These are phyloP conservation scores for Sparus aurata DNA, from an alignment of 2,797 vertebrate species.

Conservation along the genomic window DNA sequence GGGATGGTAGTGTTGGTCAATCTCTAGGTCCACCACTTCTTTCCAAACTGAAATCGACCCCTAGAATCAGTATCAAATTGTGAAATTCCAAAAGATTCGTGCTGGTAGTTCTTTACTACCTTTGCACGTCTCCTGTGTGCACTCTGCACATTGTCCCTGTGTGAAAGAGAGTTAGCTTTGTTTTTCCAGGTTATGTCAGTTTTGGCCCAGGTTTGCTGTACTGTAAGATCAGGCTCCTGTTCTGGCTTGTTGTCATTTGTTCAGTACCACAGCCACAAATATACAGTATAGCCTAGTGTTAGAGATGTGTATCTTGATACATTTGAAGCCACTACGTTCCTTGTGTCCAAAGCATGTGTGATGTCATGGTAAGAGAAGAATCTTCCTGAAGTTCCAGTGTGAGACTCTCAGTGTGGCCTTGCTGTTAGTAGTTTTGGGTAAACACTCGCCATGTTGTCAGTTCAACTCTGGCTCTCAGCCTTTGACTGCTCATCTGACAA, in stretches of 20 bases:
- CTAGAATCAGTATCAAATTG: no score
- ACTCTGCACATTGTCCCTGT: background rate
- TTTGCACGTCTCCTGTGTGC: background rate
- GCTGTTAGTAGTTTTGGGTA: slow-evolving; percentile 23
- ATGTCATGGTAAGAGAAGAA: background rate
- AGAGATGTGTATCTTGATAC: background rate
- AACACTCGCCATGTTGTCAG: slow-evolving; percentile 33
- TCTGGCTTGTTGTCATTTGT: background rate
- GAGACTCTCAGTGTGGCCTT: slow-evolving; percentile 25
- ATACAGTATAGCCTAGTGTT: background rate
- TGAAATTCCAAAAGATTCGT: background rate
- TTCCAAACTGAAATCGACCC: no score
- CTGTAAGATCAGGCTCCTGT: background rate
- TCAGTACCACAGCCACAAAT: background rate
- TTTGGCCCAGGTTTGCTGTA: slow-evolving; percentile 9
- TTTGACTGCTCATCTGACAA: slow-evolving; percentile 39
- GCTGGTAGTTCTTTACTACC: background rate
- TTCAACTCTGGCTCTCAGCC: slow-evolving; percentile 40
- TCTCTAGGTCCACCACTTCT: background rate
- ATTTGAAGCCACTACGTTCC: background rate
- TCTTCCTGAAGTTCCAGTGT: slow-evolving; percentile 21
- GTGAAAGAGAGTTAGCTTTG: slow-evolving; percentile 18
- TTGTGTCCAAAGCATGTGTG: background rate
- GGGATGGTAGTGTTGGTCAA: background rate
- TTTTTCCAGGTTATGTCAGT: slow-evolving; percentile 35